Evolutionary conservation across 2,888 invertebrate genomes (phyloP).

Genomic region (Ypsolopha scabrella): DNA sequence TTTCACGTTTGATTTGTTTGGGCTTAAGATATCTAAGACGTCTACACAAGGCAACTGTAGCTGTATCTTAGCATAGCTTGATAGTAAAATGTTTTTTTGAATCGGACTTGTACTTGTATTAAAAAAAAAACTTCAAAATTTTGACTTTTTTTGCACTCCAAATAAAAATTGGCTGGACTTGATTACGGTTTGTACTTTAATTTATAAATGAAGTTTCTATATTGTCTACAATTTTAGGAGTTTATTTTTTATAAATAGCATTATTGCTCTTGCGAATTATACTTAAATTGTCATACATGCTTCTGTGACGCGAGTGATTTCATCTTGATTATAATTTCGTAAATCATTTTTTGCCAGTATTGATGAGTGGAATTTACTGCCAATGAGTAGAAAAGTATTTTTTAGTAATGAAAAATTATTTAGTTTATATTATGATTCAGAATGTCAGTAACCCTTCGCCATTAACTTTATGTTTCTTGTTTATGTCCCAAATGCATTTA

Average conservation of each 20-base stretch:
- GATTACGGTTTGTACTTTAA: conserved; percentile 20
- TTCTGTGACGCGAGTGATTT: no score
- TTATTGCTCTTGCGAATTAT: conserved; percentile 19
- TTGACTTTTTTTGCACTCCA: no score
- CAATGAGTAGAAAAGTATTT: conserved; percentile 37
- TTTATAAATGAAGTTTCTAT: conserved; percentile 23
- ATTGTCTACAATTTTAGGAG: conserved; percentile 44
- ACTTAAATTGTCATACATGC: background rate
- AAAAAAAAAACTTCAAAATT: no score
- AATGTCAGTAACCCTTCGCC: conserved; percentile 11
- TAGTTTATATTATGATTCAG: background rate
- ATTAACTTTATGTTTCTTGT: conserved; percentile 4
- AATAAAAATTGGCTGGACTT: no score
- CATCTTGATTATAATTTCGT: background rate
- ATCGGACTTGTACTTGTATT: no score
- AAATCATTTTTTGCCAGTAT: background rate
- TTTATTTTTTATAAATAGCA: conserved; percentile 50
- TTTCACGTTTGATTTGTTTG: no score
- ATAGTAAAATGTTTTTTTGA: no score
- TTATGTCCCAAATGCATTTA: conserved; percentile 50
- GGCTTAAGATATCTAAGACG: no score
- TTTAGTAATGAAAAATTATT: background rate
- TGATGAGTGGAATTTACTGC: conserved; percentile 25
- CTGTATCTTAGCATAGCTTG: no score
- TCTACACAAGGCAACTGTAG: no score